Evolutionary conservation across 2,888 invertebrate species (phyloP).

Genomic region (Parochlus steinenii): DNA sequence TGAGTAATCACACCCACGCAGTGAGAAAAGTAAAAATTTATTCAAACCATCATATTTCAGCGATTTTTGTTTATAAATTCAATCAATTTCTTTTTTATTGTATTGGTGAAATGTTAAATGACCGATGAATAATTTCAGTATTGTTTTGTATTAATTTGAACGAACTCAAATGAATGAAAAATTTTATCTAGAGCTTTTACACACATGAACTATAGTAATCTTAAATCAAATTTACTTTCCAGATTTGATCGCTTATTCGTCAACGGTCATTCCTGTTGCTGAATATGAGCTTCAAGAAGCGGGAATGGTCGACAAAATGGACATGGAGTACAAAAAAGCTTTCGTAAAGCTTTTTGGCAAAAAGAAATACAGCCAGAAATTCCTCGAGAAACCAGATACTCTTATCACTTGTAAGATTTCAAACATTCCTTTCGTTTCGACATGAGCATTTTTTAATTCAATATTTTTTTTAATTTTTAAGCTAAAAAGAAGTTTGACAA

Average conservation of each 20-base stretch:
- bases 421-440: no score
- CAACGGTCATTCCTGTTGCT: constrained; percentile 8
- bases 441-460: no score
- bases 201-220: neutral
- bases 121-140: constrained; percentile 1
- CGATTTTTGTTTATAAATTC: neutral
- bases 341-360: constrained; percentile 6
- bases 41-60: neutral
- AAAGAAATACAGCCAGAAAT: constrained; percentile 5
- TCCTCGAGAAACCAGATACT: constrained; percentile 10
- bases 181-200: neutral
- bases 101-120: no score
- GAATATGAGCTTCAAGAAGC: no score
- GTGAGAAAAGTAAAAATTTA: neutral
- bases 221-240: neutral
- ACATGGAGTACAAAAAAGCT: constrained; percentile 10
- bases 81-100: no score
- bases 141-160: neutral
- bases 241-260: constrained; percentile 9
- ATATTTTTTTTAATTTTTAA: no score
- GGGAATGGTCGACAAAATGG: constrained; percentile 10
- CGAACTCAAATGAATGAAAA: no score
- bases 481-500: no score
- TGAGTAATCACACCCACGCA: no score
- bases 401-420: no score